Evolutionary conservation across 2,888 invertebrate species (phyloP).

Genomic region (Hypolimnas misippus): DNA sequence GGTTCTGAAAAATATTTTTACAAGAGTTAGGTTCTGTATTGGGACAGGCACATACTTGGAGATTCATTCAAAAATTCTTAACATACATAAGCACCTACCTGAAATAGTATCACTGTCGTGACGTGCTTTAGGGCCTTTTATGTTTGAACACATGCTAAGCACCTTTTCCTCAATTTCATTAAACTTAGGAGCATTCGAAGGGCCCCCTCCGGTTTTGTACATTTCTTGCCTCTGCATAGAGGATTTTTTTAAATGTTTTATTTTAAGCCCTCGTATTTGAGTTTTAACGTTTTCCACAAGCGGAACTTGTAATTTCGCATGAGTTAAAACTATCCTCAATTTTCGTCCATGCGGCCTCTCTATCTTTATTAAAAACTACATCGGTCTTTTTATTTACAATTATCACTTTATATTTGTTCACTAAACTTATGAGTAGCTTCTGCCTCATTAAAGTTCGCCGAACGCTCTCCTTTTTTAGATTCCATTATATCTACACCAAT

Average conservation of each 20-base stretch:
- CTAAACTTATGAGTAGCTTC: not conserved
- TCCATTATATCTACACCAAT: too few species aligned
- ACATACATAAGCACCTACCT: not conserved
- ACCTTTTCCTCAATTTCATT: conserved; percentile 6
- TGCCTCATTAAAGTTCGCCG: too few species aligned
- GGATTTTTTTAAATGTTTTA: not conserved
- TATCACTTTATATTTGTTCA: not conserved
- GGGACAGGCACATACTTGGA: too few species aligned
- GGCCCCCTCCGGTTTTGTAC: too few species aligned
- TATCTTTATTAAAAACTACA: not conserved
- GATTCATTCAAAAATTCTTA: not conserved
- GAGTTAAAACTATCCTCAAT: conserved; percentile 8
- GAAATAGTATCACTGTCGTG: conserved; percentile 6
- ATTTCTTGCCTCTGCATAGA: too few species aligned
- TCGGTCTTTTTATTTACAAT: not conserved
- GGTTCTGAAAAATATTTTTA: too few species aligned
- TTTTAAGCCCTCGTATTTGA: not conserved
- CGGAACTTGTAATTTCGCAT: not conserved
- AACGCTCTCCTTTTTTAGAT: too few species aligned
- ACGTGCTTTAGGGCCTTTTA: not conserved
- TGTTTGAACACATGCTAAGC: conserved; percentile 1
- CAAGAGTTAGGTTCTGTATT: too few species aligned
- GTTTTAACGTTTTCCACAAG: conserved; percentile 1
- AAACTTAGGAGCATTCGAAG: not conserved
- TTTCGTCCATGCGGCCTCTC: conserved; percentile 1